Percentiles rank a stretch among this genome's conserved stretches.
These are phyloP conservation scores for Paramuricea clavata DNA, from an alignment of 92 coral and sea anemone species.

Conservation along the genomic window DNA sequence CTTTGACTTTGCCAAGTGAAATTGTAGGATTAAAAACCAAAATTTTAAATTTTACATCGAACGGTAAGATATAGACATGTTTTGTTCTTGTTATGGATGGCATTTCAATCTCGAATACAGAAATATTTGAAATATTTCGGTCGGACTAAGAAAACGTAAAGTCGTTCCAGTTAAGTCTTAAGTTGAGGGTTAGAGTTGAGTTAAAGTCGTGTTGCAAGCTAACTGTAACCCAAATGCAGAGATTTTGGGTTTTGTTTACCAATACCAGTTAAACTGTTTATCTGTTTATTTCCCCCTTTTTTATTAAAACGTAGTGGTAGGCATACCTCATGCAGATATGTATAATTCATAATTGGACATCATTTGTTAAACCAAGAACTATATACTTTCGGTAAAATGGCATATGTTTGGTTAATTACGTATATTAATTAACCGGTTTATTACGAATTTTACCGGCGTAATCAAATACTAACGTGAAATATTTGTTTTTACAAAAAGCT, in stretches of 20 bases:
- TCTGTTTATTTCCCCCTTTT: background rate
- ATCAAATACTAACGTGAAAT: background rate
- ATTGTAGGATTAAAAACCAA: too few relatives aligned
- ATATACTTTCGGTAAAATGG: background rate
- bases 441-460: background rate
- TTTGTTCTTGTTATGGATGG: background rate
- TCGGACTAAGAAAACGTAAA: too few relatives aligned
- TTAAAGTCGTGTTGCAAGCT: background rate
- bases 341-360: background rate
- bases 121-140: background rate
- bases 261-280: background rate
- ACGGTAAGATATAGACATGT: too few relatives aligned
- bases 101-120: background rate
- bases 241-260: background rate
- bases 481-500: too few relatives aligned
- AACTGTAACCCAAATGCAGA: background rate
- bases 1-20: too few relatives aligned
- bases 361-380: background rate
- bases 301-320: background rate
- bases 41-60: too few relatives aligned
- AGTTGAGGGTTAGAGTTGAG: background rate
- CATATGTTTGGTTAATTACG: background rate
- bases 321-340: slow-evolving; percentile 1
- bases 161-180: background rate
- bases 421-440: background rate